Conservation (phyloP, 1,140 invertebrate species). For the Drosophila micromelanica region DNA sequence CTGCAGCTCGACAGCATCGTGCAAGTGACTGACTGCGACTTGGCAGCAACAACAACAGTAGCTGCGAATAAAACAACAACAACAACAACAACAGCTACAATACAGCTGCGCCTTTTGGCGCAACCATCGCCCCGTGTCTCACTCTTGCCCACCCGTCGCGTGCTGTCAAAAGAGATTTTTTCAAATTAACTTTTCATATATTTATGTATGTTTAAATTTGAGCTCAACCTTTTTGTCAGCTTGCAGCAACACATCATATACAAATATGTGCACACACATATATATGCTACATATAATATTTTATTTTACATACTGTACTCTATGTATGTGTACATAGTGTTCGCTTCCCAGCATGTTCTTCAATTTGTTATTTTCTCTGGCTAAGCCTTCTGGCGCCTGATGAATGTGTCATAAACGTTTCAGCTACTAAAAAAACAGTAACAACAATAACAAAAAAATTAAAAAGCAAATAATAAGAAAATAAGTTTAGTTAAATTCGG, state of each 20-base stretch:
- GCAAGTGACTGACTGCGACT: constrained; percentile 78
- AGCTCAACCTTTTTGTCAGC: constrained; percentile 58
- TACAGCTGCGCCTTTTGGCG: not conserved
- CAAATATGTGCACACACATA: constrained; percentile 5
- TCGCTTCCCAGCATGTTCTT: constrained; percentile 42
- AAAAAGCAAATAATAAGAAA: not conserved
- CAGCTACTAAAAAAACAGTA: constrained; percentile 30
- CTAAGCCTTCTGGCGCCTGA: constrained; percentile 46
- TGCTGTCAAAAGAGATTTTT: constrained; percentile 82
- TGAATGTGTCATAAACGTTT: constrained; percentile 71
- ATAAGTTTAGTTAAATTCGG: not conserved
- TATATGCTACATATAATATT: constrained; percentile 2
- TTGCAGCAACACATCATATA: constrained; percentile 31
- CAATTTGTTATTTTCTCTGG: constrained; percentile 52
- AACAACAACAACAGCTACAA: constrained; percentile 6
- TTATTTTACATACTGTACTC: constrained; percentile 8
- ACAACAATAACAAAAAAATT: constrained; percentile 2
- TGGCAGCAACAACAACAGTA: constrained; percentile 39
- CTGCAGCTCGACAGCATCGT: constrained; percentile 70
- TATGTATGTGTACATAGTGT: constrained; percentile 21
- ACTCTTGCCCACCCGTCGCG: constrained; percentile 31
- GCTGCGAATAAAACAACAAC: constrained; percentile 4
- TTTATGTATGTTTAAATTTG: constrained; percentile 77
- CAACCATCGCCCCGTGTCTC: not conserved
- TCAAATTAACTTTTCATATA: constrained; percentile 83